Percentiles rank a stretch among this genome's conserved stretches.
Conservation (phyloP, 2,888 invertebrate genomes). For the Xestia xanthographa region DNA sequence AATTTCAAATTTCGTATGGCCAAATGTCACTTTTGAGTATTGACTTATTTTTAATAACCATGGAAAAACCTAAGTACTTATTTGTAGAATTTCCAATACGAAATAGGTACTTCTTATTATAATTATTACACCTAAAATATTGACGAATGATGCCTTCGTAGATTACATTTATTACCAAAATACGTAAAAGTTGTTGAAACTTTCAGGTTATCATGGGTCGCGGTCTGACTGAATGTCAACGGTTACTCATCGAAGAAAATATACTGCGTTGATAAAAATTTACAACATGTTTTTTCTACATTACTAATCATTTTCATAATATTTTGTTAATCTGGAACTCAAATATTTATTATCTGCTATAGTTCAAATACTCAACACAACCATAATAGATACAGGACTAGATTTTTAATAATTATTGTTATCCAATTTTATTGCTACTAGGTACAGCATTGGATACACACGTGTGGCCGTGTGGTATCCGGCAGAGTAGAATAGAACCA, state of each 20-base stretch:
- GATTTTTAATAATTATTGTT: background rate
- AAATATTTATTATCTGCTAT: background rate
- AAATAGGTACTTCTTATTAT: background rate
- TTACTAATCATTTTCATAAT: background rate
- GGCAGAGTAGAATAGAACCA: no score
- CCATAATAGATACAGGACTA: background rate
- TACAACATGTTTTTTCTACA: background rate
- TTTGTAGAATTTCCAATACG: background rate
- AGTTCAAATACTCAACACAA: background rate
- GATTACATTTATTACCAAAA: no score
- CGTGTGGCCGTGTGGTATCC: no score
- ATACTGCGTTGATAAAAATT: background rate
- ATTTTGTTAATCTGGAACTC: background rate
- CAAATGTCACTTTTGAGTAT: no score
- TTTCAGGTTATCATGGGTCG: slow-evolving; percentile 21
- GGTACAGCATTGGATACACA: no score
- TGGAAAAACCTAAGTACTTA: slow-evolving; percentile 3
- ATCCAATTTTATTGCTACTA: background rate
- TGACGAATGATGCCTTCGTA: background rate
- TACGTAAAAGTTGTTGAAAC: background rate
- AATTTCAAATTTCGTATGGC: no score
- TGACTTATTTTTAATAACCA: slow-evolving; percentile 3
- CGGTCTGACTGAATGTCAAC: background rate
- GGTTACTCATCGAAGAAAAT: background rate
- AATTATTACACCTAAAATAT: background rate